phyloP scores from a whole-genome alignment of 2,797 vertebrate species.

The Falco columbarius region DNA sequence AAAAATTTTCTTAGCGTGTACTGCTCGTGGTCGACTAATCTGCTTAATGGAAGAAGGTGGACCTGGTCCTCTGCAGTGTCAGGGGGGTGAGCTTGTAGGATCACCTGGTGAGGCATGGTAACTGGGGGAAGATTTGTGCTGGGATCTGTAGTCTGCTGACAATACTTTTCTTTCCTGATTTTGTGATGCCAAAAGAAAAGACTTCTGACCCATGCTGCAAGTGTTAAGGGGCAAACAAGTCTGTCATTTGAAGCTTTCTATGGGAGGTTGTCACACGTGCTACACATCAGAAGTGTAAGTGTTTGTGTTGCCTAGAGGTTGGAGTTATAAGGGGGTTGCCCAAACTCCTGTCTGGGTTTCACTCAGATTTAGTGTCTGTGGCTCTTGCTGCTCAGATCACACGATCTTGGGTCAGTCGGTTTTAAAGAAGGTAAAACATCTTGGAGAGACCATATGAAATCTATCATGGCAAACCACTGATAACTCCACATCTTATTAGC shows the following conservation, averaged over 20 bases:
- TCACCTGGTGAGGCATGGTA: neutral
- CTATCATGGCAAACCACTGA: slow-evolving; percentile 73
- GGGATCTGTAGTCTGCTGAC: neutral
- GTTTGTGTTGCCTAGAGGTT: neutral
- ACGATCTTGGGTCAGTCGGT: slow-evolving; percentile 51
- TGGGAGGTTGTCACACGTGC: neutral
- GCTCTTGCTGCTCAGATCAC: neutral
- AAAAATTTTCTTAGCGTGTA: neutral
- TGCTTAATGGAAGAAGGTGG: neutral
- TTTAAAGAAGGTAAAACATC: slow-evolving; percentile 69
- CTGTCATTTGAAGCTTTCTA: neutral
- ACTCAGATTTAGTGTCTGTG: neutral
- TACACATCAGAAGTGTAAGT: neutral
- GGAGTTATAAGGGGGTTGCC: neutral
- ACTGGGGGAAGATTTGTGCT: neutral
- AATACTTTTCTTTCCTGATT: neutral
- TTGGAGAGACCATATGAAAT: slow-evolving; percentile 78
- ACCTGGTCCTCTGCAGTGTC: neutral
- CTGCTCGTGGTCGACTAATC: neutral
- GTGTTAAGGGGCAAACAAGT: neutral
- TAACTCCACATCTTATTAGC: slow-evolving; percentile 85
- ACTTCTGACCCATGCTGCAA: neutral
- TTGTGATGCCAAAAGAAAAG: neutral
- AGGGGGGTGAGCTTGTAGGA: neutral
- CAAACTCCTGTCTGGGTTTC: neutral